Conservation (phyloP, 1,140 invertebrate genomes). For the Plutomurus gul region DNA sequence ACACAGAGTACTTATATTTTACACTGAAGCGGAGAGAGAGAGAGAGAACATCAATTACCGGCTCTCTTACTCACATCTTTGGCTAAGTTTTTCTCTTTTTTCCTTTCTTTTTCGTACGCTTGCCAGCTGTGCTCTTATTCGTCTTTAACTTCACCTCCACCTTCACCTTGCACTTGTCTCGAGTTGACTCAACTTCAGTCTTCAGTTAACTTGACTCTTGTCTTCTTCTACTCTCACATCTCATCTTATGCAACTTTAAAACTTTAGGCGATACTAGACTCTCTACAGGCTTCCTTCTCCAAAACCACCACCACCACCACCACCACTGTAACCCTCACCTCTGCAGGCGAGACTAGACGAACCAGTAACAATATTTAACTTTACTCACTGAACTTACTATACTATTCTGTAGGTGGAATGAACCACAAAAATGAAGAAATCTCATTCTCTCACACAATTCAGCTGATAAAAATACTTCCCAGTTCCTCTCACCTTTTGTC, state of each 20-base stretch:
- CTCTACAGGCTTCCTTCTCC: too few relatives aligned
- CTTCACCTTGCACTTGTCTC: constrained; percentile 38
- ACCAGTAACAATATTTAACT: too few relatives aligned
- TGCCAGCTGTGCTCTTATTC: constrained; percentile 45
- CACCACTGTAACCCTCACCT: too few relatives aligned
- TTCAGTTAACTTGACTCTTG: constrained; percentile 4
- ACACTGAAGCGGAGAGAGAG: not conserved
- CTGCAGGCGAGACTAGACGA: too few relatives aligned
- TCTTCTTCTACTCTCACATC: not conserved
- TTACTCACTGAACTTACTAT: too few relatives aligned
- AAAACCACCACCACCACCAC: too few relatives aligned
- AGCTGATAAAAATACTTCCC: too few relatives aligned
- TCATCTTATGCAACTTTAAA: not conserved
- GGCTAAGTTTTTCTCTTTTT: constrained; percentile 20
- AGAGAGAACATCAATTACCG: constrained; percentile 43
- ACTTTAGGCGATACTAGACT: not conserved
- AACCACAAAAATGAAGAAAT: too few relatives aligned
- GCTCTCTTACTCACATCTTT: not conserved
- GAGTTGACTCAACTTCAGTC: not conserved
- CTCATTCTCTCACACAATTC: too few relatives aligned
- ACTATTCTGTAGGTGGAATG: too few relatives aligned
- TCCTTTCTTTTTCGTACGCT: constrained; percentile 33
- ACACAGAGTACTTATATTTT: not conserved
- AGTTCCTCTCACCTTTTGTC: too few relatives aligned
- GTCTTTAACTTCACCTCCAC: constrained; percentile 37